Evolutionary conservation across 2,888 invertebrate species (phyloP).

Genomic region (Exocentrus adspersus): DNA sequence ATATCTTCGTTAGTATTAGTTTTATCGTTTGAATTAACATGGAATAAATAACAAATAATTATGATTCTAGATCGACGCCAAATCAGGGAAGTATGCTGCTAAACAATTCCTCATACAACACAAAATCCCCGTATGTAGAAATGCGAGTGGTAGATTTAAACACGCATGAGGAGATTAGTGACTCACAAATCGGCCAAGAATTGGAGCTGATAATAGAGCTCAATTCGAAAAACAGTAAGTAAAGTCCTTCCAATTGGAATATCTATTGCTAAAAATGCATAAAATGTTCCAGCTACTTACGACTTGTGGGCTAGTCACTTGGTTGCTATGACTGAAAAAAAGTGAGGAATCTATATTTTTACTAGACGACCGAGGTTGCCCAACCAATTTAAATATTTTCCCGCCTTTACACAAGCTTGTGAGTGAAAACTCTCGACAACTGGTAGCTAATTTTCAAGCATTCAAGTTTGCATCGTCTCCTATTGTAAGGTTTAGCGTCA

Average conservation of each 20-base stretch:
- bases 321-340: conserved; percentile 78
- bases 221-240: conserved; percentile 35
- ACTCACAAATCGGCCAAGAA: conserved; percentile 75
- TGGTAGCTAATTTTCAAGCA: conserved; percentile 78
- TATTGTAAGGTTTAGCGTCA: conserved; percentile 82
- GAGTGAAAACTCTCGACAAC: conserved; percentile 57
- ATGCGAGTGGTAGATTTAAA: conserved; percentile 70
- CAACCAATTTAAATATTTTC: conserved; percentile 73
- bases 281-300: conserved; percentile 61
- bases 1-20: conserved; percentile 65
- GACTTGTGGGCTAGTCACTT: conserved; percentile 83
- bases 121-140: conserved; percentile 65
- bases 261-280: background rate
- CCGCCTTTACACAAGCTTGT: conserved; percentile 63
- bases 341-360: conserved; percentile 79
- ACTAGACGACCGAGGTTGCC: conserved; percentile 82
- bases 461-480: conserved; percentile 90
- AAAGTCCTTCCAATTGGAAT: background rate
- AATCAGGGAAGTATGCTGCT: conserved; percentile 65
- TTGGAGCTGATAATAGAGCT: conserved; percentile 72
- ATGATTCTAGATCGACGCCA: conserved; percentile 59
- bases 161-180: conserved; percentile 69
- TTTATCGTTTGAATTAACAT: conserved; percentile 1
- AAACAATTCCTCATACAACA: conserved; percentile 59
- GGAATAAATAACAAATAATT: background rate